Base-by-base conservation (phyloP, 2,797 vertebrate genomes). In the Rhyacichthys aspro region DNA sequence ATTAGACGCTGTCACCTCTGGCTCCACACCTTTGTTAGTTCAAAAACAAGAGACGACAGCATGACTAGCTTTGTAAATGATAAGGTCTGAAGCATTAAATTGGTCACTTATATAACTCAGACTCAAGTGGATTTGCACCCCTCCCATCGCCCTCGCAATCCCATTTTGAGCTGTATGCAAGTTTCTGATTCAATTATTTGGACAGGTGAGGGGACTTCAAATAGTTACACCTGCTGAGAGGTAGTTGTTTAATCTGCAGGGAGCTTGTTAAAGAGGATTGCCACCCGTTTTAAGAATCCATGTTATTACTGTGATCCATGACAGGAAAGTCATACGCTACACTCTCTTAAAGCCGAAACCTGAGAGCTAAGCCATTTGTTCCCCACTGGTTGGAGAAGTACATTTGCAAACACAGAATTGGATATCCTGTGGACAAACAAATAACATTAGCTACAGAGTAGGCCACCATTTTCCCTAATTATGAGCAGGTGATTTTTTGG, bases 1-100 rank as follows among this genome's bases (percentile, higher is more conserved):
- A 81, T 84, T 76, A 73, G 57, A 18, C 48, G 23, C 80, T 69
- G 83, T 84, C 86, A 84, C 76, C 82, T 76, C 68, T 44, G 59
- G 64, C 67, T 79, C 59, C 55, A 54, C 66, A 67, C 78, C 79
- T 72, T 72, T 70, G 78, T 80, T 58, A 67, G 65, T 63, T 68
- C 43, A 57, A 73, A 39, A 76, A 83, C 63, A 70, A 62, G 47
- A 74, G 61, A 16, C 46, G 71, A 66, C 60, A 66, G 76, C 74
- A 56, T 62, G 77, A 69, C 76, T 57, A 70, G 44, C 65, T 78
- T 43, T 34, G 59, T 23, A 60, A 56, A 77, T 70, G 44, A 85
- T 71, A 15, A 45, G 64, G 59, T 65, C 32, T 61, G 49, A 60
- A 62, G 70, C 59, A 49, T 67, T 63, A 55, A 72, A 63, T 63